These are phyloP conservation scores for Chrysoperla carnea DNA, from an alignment of 1,140 invertebrate species.

Conservation along the genomic window DNA sequence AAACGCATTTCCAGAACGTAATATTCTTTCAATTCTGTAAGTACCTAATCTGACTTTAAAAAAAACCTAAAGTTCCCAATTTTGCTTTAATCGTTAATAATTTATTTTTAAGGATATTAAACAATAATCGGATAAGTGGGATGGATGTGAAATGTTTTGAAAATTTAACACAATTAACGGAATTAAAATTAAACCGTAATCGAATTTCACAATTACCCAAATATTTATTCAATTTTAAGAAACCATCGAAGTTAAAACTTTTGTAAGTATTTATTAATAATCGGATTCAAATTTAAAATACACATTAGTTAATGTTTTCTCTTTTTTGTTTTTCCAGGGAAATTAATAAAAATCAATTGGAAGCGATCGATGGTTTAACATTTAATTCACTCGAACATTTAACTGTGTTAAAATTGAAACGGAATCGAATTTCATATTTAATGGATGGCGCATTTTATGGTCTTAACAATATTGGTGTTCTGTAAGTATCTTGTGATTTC, in stretches of 20 bases:
- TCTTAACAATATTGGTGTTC: constrained; percentile 47
- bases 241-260: constrained; percentile 45
- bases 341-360: constrained; percentile 63
- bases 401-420: constrained; percentile 52
- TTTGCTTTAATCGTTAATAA: constrained; percentile 9
- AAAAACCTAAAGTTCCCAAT: constrained; percentile 5
- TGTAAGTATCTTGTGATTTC: no score
- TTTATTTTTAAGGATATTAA: constrained; percentile 42
- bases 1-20: constrained; percentile 26
- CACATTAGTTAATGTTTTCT: background rate
- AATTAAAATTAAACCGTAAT: constrained; percentile 70
- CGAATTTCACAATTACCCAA: constrained; percentile 46
- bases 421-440: constrained; percentile 58
- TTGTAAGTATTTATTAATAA: constrained; percentile 34
- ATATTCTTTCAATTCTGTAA: constrained; percentile 27
- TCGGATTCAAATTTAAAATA: constrained; percentile 1
- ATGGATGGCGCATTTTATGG: constrained; percentile 79
- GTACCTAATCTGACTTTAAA: constrained; percentile 19
- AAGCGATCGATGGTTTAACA: constrained; percentile 55
- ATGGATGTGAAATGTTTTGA: constrained; percentile 51
- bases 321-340: constrained; percentile 33
- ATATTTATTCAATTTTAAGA: constrained; percentile 40
- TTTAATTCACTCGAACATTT: constrained; percentile 60
- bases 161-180: constrained; percentile 49
- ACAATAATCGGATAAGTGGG: constrained; percentile 50